Percentiles rank a stretch among this genome's conserved stretches.
These are phyloP conservation scores for Tolypeutes matacus DNA, from an alignment of 2,797 vertebrate genomes.

Conservation along the genomic window DNA sequence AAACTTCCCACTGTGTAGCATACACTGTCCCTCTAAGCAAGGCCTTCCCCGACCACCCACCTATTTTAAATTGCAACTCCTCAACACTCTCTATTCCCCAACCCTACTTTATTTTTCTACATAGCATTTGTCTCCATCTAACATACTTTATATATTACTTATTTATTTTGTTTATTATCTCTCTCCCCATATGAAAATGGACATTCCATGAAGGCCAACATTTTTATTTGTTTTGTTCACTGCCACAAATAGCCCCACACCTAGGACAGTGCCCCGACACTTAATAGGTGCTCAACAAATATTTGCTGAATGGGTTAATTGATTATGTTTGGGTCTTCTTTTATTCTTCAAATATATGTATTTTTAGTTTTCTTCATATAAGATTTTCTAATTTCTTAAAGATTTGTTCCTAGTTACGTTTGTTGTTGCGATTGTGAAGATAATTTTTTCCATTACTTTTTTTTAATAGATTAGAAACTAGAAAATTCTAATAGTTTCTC, in stretches of 20 bases:
- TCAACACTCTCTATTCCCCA: neutral
- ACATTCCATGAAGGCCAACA: too few species aligned
- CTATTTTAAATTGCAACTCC: neutral
- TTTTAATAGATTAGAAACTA: neutral
- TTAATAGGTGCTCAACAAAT: neutral
- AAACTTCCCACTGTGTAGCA: neutral
- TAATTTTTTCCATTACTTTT: neutral
- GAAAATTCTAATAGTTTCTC: slow-evolving; percentile 6
- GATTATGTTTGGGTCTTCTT: neutral
- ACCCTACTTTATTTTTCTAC: too few species aligned
- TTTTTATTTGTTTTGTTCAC: neutral
- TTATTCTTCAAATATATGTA: neutral
- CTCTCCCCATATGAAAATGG: neutral
- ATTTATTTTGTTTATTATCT: neutral
- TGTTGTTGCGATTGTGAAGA: slow-evolving; percentile 7
- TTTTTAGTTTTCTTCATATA: neutral
- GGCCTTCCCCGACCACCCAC: neutral
- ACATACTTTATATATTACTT: neutral
- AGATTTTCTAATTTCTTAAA: neutral
- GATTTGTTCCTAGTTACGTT: neutral
- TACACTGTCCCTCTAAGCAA: neutral
- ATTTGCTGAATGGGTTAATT: slow-evolving; percentile 9
- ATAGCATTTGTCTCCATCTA: neutral
- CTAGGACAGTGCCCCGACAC: neutral
- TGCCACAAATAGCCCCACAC: neutral